Evolutionary conservation across 2,113 vertebrate species (phyloP).

Genomic region (Ardeotis arabs): DNA sequence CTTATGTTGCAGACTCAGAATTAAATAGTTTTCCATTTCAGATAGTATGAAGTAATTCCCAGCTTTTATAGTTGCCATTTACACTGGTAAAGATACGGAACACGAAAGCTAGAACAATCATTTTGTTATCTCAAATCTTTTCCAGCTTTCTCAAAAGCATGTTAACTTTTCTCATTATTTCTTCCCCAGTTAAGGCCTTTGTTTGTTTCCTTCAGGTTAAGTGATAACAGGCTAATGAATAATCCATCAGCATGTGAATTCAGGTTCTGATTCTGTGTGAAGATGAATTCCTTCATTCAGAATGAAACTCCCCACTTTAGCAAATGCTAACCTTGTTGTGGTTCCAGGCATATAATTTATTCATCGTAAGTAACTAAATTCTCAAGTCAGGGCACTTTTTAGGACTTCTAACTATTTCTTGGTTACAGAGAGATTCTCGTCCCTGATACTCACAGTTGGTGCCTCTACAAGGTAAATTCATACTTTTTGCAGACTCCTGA

Average conservation of each 20-base stretch:
- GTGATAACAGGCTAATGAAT: background rate
- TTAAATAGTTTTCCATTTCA: background rate
- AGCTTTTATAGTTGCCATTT: background rate
- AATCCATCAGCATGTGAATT: background rate
- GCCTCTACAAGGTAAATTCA: background rate
- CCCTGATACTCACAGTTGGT: background rate
- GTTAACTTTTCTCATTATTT: background rate
- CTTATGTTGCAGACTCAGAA: background rate
- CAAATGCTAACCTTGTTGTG: background rate
- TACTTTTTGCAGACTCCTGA: background rate
- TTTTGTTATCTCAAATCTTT: background rate
- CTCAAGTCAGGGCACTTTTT: background rate
- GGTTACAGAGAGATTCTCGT: background rate
- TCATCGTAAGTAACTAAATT: background rate
- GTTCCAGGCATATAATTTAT: background rate
- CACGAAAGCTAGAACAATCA: background rate
- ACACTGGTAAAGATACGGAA: background rate
- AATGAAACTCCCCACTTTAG: rapidly evolving
- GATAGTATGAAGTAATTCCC: background rate
- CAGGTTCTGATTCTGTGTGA: background rate
- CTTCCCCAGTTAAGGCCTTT: background rate
- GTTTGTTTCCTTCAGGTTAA: background rate
- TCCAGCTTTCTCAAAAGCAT: background rate
- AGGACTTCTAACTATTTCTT: background rate
- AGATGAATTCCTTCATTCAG: background rate